phyloP scores from a whole-genome alignment of 2,113 vertebrate genomes.

The Paracanthobrama guichenoti region DNA sequence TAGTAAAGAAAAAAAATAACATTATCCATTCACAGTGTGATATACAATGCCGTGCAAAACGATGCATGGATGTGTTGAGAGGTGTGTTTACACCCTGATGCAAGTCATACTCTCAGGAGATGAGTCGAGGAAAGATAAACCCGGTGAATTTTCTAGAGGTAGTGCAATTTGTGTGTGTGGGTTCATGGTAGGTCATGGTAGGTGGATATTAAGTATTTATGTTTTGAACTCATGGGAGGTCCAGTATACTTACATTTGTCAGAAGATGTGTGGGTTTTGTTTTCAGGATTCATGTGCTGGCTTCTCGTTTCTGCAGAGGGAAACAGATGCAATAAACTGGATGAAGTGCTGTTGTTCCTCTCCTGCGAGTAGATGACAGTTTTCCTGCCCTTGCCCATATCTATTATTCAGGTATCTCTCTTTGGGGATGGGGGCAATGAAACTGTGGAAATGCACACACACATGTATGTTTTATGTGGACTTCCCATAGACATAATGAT shows the following conservation, averaged over 20 bases:
- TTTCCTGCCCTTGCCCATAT: slow-evolving; percentile 42
- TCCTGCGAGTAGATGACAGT: slow-evolving; percentile 33
- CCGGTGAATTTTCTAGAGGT: background rate
- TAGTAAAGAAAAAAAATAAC: no score
- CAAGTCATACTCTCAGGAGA: background rate
- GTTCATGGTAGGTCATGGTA: background rate
- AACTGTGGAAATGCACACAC: slow-evolving; percentile 54
- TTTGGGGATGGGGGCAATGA: slow-evolving; percentile 55
- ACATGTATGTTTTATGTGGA: slow-evolving; percentile 35
- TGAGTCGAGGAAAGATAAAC: background rate
- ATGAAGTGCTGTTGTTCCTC: slow-evolving; percentile 43
- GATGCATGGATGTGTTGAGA: background rate
- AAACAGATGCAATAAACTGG: slow-evolving; percentile 44
- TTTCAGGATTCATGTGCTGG: slow-evolving; percentile 35
- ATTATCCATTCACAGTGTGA: no score
- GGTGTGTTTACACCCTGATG: background rate
- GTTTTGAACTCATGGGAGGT: slow-evolving; percentile 26
- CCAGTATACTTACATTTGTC: slow-evolving; percentile 9
- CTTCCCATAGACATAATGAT: no score
- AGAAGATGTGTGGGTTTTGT: slow-evolving; percentile 1
- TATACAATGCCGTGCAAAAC: background rate
- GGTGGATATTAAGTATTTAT: slow-evolving; percentile 24
- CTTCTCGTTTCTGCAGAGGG: slow-evolving; percentile 4
- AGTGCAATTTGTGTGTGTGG: background rate
- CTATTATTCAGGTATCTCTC: slow-evolving; percentile 63